phyloP scores from a whole-genome alignment of 2,113 vertebrate genomes.

The Lophura nycthemera region DNA sequence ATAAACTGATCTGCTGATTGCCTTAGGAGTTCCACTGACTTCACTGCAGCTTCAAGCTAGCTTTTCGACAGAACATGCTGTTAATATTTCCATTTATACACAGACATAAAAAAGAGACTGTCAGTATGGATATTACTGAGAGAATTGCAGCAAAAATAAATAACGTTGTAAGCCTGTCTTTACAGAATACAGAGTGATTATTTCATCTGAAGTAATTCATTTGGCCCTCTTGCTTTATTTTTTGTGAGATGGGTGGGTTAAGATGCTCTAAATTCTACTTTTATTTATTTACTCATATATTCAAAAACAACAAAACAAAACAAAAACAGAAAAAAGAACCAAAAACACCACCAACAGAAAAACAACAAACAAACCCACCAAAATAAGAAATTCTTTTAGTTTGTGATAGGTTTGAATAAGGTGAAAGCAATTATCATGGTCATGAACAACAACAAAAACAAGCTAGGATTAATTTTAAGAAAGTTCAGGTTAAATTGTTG shows the following conservation, averaged over 20 bases:
- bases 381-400: background rate
- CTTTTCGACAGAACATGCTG: background rate
- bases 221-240: background rate
- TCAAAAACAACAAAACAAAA: background rate
- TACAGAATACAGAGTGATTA: background rate
- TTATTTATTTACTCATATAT: background rate
- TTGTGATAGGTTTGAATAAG: background rate
- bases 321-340: too few relatives aligned
- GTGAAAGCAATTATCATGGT: background rate
- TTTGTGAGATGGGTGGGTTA: background rate
- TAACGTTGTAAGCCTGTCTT: background rate
- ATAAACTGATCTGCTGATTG: background rate
- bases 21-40: background rate
- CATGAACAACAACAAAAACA: background rate
- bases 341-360: background rate
- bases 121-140: background rate
- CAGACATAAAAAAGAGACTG: background rate
- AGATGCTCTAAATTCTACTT: background rate
- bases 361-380: background rate
- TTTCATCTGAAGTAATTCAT: background rate
- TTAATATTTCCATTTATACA: background rate
- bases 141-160: background rate
- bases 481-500: background rate
- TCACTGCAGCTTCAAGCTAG: background rate
- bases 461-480: background rate